These are phyloP conservation scores for Synergus laeviventris DNA, from an alignment of 2,888 invertebrate genomes.

Conservation along the genomic window DNA sequence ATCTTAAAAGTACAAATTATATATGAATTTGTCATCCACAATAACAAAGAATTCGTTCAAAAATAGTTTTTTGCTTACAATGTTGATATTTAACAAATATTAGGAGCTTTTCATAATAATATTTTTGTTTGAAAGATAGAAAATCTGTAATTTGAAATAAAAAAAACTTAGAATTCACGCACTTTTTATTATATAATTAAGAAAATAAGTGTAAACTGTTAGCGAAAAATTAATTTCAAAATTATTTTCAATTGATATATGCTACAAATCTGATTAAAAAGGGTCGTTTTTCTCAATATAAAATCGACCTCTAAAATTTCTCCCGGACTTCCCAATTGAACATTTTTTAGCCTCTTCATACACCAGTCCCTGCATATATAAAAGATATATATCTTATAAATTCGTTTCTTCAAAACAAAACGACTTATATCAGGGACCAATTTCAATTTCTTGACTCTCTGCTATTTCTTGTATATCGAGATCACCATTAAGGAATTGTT, in stretches of 20 bases:
- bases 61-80: neutral
- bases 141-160: no score
- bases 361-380: neutral
- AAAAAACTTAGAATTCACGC: no score
- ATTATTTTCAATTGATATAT: neutral
- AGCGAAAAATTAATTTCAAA: neutral
- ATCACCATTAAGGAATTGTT: slow-evolving; percentile 8
- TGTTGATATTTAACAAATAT: no score
- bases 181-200: neutral
- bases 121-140: no score
- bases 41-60: neutral
- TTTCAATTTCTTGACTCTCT: neutral
- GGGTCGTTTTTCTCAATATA: neutral
- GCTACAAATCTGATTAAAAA: neutral
- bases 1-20: neutral
- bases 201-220: neutral
- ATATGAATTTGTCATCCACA: neutral
- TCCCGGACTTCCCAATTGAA: neutral
- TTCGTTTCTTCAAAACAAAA: neutral
- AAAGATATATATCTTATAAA: neutral
- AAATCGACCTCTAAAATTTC: neutral
- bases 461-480: neutral
- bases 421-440: neutral
- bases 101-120: no score
- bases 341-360: neutral